Base-by-base conservation (phyloP, 2,113 vertebrate genomes). In the Anguilla japonica region DNA sequence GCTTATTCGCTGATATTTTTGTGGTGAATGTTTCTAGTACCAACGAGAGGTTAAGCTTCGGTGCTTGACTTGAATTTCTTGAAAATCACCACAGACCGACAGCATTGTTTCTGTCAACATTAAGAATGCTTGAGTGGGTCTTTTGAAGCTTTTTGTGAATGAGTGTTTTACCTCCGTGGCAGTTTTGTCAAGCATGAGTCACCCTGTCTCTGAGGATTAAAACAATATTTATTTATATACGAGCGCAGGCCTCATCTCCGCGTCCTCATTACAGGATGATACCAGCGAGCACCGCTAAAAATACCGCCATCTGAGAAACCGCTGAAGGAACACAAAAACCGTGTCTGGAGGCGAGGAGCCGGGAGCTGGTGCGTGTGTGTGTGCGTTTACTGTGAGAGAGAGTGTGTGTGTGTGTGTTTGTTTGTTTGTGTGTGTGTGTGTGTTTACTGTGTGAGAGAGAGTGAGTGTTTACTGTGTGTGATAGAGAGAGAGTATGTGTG, bases 141-240 rank as follows among this genome's bases (percentile, higher is more conserved):
- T 5, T 79, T 71, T 34, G 78, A 79, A 79, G 29, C 78, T 41
- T 41, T 80, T 80, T 80, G 79, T 80, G 79, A 80, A 80, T 80
- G 79, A 80, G 50, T 11, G 2, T 53, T 41, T 20, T 80, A 41
- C 79, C 39, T 79, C 1, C 4, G 18, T 80, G 18, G 40, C 79
- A 80, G 79, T 80, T 80, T 41, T 80, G 79, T 41, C 41, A 80
- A 41, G 13, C 39, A 41, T 80, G 79, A 80, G 79, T 80, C 79
- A 80, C 79, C 40, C 14, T 41, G 79, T 80, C 79, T 80, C 40
- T 20, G 39, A 13, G 79, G 79, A 80, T 80, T 80, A 80, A 80
- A 80, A 41, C 22, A 20, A 80, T 80, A 80, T 80, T 41, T 80
- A 41, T 80, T 80, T 80, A 80, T 80, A 80, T 80, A 80, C 18